These are phyloP conservation scores for Albula glossodonta DNA, from an alignment of 2,113 vertebrate genomes.

Conservation along the genomic window DNA sequence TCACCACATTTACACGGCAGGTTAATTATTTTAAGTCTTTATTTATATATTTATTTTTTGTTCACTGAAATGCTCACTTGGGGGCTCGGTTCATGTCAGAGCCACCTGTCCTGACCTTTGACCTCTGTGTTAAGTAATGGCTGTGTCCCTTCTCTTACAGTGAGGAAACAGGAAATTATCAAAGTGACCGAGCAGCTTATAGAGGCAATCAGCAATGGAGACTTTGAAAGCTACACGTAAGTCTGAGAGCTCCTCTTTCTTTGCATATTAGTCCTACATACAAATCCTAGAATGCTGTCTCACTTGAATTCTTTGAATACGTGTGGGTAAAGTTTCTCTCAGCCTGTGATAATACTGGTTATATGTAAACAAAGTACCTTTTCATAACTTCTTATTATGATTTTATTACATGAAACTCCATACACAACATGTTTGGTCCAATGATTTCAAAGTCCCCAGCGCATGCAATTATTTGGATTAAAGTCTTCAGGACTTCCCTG, in stretches of 20 bases:
- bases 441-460: no score
- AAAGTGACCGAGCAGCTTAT: slow-evolving; percentile 92
- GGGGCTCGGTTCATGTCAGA: neutral
- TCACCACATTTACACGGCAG: no score
- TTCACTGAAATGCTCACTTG: neutral
- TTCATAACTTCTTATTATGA: neutral
- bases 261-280: neutral
- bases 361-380: neutral
- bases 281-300: neutral
- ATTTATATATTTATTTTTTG: no score
- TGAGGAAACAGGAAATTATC: slow-evolving; percentile 91
- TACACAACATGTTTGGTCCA: no score
- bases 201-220: slow-evolving; percentile 92
- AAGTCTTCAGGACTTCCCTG: no score
- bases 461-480: no score
- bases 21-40: no score
- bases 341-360: neutral
- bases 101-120: neutral
- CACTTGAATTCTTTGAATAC: neutral
- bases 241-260: slow-evolving; percentile 46
- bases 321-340: no score
- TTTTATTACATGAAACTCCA: no score
- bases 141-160: slow-evolving; percentile 56
- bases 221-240: slow-evolving; percentile 92
- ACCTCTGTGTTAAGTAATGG: neutral